phyloP scores from a whole-genome alignment of 1,140 invertebrate species.

The Neodiprion virginianus region DNA sequence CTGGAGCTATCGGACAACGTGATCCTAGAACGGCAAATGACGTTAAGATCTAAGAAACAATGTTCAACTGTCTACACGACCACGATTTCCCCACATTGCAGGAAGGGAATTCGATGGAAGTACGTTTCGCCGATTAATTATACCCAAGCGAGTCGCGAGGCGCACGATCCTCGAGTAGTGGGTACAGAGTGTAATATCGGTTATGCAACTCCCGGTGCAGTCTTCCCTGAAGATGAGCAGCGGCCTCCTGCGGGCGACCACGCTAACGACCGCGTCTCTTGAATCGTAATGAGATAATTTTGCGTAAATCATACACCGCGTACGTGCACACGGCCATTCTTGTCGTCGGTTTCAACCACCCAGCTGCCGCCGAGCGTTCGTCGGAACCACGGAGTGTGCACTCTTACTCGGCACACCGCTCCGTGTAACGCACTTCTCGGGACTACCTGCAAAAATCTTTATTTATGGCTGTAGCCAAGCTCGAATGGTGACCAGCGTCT shows the following conservation, averaged over 20 bases:
- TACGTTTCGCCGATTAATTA: slow-evolving; percentile 13
- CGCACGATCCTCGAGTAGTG: too few species aligned
- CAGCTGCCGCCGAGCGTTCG: background rate
- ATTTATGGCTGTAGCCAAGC: too few species aligned
- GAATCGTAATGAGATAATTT: slow-evolving; percentile 46
- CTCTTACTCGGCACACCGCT: background rate
- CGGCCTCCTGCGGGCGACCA: background rate
- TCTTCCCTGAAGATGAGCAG: background rate
- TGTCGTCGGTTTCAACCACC: slow-evolving; percentile 18
- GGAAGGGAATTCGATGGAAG: slow-evolving; percentile 17
- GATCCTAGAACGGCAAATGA: too few species aligned
- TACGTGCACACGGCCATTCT: slow-evolving; percentile 28
- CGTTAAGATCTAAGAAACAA: too few species aligned
- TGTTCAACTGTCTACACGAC: too few species aligned
- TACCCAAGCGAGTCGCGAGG: background rate
- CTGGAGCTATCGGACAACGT: too few species aligned
- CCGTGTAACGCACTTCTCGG: background rate
- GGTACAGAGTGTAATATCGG: too few species aligned
- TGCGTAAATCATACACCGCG: slow-evolving; percentile 43
- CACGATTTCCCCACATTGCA: background rate
- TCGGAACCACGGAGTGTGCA: background rate
- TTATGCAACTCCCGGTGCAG: too few species aligned
- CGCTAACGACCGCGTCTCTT: slow-evolving; percentile 39
- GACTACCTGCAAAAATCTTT: too few species aligned
- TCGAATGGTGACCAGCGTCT: too few species aligned